phyloP scores from a whole-genome alignment of 2,888 invertebrate genomes.

The Cheilosia grossa region DNA sequence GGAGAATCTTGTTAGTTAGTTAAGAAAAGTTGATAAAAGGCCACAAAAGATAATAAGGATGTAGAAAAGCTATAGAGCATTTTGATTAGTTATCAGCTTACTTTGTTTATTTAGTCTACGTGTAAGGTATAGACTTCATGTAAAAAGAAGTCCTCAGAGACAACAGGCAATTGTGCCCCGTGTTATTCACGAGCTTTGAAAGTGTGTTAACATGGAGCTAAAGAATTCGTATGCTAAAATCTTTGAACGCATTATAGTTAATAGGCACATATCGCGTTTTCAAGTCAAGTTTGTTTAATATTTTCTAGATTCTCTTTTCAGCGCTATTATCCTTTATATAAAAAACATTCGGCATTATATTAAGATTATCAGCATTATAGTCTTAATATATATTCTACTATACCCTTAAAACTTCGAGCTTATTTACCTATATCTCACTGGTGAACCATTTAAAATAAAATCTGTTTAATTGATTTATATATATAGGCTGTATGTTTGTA shows the following conservation, averaged over 20 bases:
- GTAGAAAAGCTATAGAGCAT: conserved; percentile 21
- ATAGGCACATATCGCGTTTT: too few relatives aligned
- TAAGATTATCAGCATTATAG: too few relatives aligned
- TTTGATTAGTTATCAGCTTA: conserved; percentile 43
- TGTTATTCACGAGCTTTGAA: conserved; percentile 4
- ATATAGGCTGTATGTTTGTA: too few relatives aligned
- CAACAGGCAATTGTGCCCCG: conserved; percentile 15
- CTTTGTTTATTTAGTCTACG: conserved; percentile 28
- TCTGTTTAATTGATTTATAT: too few relatives aligned
- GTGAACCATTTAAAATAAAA: too few relatives aligned
- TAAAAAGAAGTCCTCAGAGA: conserved; percentile 7
- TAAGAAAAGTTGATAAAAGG: conserved; percentile 52
- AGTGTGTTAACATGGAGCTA: conserved; percentile 30
- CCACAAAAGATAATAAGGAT: conserved; percentile 43
- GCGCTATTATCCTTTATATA: too few relatives aligned
- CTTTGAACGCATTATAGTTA: not conserved
- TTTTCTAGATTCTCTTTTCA: too few relatives aligned
- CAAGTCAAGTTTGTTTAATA: too few relatives aligned
- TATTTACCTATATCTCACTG: too few relatives aligned
- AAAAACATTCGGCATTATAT: too few relatives aligned
- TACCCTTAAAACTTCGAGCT: too few relatives aligned
- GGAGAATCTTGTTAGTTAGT: conserved; percentile 50
- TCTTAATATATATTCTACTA: too few relatives aligned
- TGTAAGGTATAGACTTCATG: conserved; percentile 7
- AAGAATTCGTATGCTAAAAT: conserved; percentile 10